A percentile compares a stretch with the other conserved stretches of the same genome.
phyloP scores from a whole-genome alignment of 2,888 invertebrate species.

The Meta bourneti region DNA sequence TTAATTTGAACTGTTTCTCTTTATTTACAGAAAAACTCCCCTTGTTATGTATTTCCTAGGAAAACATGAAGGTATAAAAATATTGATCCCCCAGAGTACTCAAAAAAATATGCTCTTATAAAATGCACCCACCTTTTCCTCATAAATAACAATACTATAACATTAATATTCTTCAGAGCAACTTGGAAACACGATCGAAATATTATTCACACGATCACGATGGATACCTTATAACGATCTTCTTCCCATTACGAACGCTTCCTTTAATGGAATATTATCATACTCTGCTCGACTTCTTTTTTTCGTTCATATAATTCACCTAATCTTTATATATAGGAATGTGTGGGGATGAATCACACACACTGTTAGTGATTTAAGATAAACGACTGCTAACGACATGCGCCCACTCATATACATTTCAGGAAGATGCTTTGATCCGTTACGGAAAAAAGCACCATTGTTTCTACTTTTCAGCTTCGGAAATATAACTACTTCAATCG shows the following conservation, averaged over 20 bases:
- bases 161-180: too few relatives aligned
- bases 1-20: too few relatives aligned
- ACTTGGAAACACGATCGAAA: too few relatives aligned
- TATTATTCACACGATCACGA: too few relatives aligned
- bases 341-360: conserved; percentile 33
- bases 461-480: neutral
- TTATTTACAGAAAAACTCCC: too few relatives aligned
- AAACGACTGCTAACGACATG: conserved; percentile 19
- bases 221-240: neutral
- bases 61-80: too few relatives aligned
- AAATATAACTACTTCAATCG: too few relatives aligned
- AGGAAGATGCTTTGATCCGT: neutral
- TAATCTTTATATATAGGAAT: neutral
- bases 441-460: conserved; percentile 30
- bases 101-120: too few relatives aligned
- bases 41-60: too few relatives aligned
- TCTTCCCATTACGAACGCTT: neutral
- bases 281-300: neutral
- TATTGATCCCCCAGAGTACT: too few relatives aligned
- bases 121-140: too few relatives aligned
- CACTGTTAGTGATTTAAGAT: conserved; percentile 40
- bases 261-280: neutral
- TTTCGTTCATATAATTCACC: conserved; percentile 11
- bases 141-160: too few relatives aligned
- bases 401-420: conserved; percentile 33